phyloP scores from a whole-genome alignment of 2,797 vertebrate species.

The Catamblyrhynchus diadema region DNA sequence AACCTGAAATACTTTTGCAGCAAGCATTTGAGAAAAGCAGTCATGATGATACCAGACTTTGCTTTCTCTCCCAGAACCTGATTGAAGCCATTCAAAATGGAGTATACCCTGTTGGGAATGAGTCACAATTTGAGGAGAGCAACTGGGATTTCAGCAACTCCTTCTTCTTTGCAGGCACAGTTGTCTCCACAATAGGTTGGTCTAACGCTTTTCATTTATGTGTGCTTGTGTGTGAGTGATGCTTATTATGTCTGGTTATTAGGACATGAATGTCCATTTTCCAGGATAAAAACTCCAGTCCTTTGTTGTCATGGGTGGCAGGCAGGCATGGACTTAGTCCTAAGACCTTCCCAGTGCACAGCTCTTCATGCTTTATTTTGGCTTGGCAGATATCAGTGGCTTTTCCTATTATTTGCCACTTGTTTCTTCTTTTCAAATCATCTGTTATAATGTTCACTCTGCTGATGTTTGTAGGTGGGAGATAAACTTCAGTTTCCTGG shows the following conservation, averaged over 20 bases:
- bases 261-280: not conserved
- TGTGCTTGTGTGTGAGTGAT: not conserved
- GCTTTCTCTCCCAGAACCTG: conserved; percentile 37
- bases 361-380: not conserved
- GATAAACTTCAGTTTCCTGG: not conserved
- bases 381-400: not conserved
- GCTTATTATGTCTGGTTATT: not conserved
- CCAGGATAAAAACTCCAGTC: not conserved
- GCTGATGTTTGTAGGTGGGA: not conserved
- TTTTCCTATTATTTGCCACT: not conserved
- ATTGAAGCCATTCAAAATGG: conserved; percentile 66
- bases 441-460: not conserved
- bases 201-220: not conserved
- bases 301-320: not conserved
- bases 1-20: not conserved
- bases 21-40: not conserved
- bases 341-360: not conserved
- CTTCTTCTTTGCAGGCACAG: conserved; percentile 71
- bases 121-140: conserved; percentile 15
- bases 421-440: not conserved
- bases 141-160: conserved; percentile 74
- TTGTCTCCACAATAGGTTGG: conserved; percentile 72
- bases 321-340: not conserved
- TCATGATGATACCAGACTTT: not conserved
- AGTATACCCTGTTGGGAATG: conserved; percentile 57